Conservation (phyloP, 2,797 vertebrate genomes). For the Rhadinocentrus ornatus region DNA sequence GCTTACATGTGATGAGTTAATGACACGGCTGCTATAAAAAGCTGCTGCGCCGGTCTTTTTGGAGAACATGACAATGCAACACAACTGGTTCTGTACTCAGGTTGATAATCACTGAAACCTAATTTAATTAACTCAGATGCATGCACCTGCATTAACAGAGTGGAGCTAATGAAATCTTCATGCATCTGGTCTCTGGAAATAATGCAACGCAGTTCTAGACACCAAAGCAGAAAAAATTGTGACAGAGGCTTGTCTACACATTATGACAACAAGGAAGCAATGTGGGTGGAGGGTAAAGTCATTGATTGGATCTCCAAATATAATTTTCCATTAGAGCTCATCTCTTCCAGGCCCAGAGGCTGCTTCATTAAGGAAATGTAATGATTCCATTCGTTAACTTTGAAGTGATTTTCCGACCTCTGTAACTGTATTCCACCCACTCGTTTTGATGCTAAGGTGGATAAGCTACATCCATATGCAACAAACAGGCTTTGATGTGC, state of each 20-base stretch:
- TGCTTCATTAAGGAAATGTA: slow-evolving; percentile 70
- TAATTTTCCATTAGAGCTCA: slow-evolving; percentile 73
- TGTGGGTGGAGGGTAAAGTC: neutral
- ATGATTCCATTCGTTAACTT: slow-evolving; percentile 71
- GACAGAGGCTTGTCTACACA: slow-evolving; percentile 20
- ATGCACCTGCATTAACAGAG: neutral
- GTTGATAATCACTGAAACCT: neutral
- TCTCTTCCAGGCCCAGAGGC: slow-evolving; percentile 63
- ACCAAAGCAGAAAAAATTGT: neutral
- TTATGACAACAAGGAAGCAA: slow-evolving; percentile 51
- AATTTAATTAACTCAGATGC: neutral
- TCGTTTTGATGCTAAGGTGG: slow-evolving; percentile 31
- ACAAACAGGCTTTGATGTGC: slow-evolving; percentile 39
- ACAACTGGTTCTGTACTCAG: neutral
- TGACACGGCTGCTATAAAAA: slow-evolving; percentile 47
- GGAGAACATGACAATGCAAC: neutral
- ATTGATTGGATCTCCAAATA: slow-evolving; percentile 72
- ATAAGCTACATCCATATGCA: slow-evolving; percentile 37
- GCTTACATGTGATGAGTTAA: slow-evolving; percentile 33
- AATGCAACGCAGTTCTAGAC: neutral
- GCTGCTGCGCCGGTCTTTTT: neutral
- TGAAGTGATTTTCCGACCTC: slow-evolving; percentile 54
- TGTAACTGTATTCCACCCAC: slow-evolving; percentile 40
- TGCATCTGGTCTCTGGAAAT: neutral
- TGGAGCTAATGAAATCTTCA: neutral